Conservation (phyloP, 2,797 vertebrate species). For the Ambastaia sidthimunki region DNA sequence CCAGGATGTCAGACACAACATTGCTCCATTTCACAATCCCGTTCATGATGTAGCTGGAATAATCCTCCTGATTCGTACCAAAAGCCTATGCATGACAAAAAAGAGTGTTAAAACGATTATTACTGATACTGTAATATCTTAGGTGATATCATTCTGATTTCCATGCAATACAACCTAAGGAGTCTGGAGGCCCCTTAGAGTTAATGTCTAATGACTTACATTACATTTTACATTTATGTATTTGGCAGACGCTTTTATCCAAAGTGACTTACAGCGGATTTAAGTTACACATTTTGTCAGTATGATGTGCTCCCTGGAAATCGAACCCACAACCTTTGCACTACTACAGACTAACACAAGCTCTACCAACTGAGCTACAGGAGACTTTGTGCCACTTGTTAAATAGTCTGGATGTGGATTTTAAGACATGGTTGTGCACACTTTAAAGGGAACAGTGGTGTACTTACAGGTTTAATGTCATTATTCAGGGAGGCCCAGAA, state of each 20-base stretch:
- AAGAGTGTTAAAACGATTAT: no score
- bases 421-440: neutral
- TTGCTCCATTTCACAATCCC: conserved; percentile 95
- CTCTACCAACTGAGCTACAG: no score
- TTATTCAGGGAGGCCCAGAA: conserved; percentile 91
- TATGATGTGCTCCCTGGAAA: no score
- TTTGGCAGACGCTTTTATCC: no score
- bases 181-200: no score
- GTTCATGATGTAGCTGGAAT: conserved; percentile 95
- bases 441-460: neutral
- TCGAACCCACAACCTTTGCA: no score
- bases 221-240: no score
- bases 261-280: no score
- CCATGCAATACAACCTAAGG: no score
- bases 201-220: no score
- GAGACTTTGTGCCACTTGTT: neutral
- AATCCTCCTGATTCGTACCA: conserved; percentile 96
- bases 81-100: conserved; percentile 80
- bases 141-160: neutral
- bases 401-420: neutral
- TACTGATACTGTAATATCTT: neutral
- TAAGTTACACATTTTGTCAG: no score
- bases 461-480: conserved; percentile 94
- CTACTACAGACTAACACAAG: no score
- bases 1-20: conserved; percentile 86